Conservation (phyloP, 92 coral and sea anemone genomes). For the Muricea muricata region DNA sequence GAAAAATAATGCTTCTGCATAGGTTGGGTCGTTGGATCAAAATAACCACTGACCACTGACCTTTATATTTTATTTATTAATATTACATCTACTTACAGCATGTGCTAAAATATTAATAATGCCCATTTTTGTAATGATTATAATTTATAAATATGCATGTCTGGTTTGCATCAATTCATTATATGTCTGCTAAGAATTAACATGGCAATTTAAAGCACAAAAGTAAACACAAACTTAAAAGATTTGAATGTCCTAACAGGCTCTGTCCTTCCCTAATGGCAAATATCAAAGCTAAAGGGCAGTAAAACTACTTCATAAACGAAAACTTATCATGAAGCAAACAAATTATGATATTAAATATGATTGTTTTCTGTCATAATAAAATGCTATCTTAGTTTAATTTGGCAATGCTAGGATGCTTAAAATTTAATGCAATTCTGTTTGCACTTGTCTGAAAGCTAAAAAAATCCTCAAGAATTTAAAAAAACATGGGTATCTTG, state of each 20-base stretch:
- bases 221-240: neutral
- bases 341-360: slow-evolving; percentile 5
- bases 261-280: neutral
- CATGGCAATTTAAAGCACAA: neutral
- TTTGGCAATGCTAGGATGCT: neutral
- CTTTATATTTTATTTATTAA: too few relatives aligned
- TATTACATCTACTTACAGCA: too few relatives aligned
- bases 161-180: too few relatives aligned
- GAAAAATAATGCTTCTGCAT: too few relatives aligned
- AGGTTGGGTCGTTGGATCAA: too few relatives aligned
- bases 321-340: neutral
- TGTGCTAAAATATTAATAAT: too few relatives aligned
- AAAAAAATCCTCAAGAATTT: neutral
- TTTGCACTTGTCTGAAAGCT: neutral
- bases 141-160: too few relatives aligned
- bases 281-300: neutral
- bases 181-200: neutral
- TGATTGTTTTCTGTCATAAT: slow-evolving; percentile 13
- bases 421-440: neutral
- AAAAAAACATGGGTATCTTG: too few relatives aligned
- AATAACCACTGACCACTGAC: too few relatives aligned
- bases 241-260: neutral
- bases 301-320: neutral
- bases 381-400: neutral
- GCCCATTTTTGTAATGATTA: too few relatives aligned